phyloP scores from a whole-genome alignment of 2,888 invertebrate species.

The Temnothorax unifasciatus region DNA sequence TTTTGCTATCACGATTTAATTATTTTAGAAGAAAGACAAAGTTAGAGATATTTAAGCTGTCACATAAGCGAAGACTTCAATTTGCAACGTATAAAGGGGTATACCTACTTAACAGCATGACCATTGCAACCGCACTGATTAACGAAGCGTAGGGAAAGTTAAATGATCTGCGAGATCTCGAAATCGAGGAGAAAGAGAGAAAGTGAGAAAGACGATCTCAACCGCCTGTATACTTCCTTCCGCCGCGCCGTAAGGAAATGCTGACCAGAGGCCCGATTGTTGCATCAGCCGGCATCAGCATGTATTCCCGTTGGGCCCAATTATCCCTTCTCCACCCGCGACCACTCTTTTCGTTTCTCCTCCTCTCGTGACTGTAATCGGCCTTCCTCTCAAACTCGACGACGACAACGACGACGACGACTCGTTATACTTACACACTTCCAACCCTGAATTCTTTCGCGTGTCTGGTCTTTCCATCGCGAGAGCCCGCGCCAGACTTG shows the following conservation, averaged over 20 bases:
- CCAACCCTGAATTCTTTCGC: constrained; percentile 76
- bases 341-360: constrained; percentile 30
- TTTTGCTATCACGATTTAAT: background rate
- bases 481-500: constrained; percentile 71
- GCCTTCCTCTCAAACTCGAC: constrained; percentile 67
- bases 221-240: constrained; percentile 54
- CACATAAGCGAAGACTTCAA: background rate
- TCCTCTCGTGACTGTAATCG: constrained; percentile 61
- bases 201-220: background rate
- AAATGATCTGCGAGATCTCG: background rate
- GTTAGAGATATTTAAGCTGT: background rate
- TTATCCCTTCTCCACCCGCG: constrained; percentile 60
- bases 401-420: constrained; percentile 58
- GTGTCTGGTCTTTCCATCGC: constrained; percentile 71
- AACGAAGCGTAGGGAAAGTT: constrained; percentile 28
- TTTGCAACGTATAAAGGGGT: background rate
- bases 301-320: constrained; percentile 65
- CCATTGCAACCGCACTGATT: constrained; percentile 29
- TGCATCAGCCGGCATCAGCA: constrained; percentile 70
- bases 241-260: constrained; percentile 65
- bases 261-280: constrained; percentile 61
- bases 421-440: constrained; percentile 78
- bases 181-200: background rate
- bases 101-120: background rate
- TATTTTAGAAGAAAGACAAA: background rate